Evolutionary conservation across 2,113 vertebrate species (phyloP), one percentile per base, ranked within the genome.

Genomic region (Malurus elegans): DNA sequence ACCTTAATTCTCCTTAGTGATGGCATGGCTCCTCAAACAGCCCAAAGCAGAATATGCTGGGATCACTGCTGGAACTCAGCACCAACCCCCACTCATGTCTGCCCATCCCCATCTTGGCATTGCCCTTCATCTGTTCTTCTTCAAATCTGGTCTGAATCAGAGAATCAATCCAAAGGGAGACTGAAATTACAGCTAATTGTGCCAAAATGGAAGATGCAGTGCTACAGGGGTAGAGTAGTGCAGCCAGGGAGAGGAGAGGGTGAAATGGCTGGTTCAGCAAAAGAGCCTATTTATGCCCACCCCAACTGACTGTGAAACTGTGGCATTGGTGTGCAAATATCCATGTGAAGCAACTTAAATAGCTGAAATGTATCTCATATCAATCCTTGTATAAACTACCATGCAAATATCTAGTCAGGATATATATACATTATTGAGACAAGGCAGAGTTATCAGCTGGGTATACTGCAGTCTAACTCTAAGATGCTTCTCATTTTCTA

Each of bases 31-130:
- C 19, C 26, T 4, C 48, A 85, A n/a, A 44, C 25, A 72, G 12
- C 16, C 23, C 31, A 44, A 83, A 75, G 5, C 18, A 61, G 25
- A 42, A 32, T 44, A 44, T 23, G 12, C 48, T 45, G 45, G 32
- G n/a, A 70, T 44, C 0, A 0, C 32, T 74, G 42, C 32, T 83
- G 58, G 65, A 93, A 48, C 12, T 9, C 60, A 56, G 40, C 19
- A 67, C 7, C 32, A 56, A 12, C 1, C 1, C 8, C 9, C 18
- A n/a, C 28, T 70, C n/a, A 42, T 0, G 0, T 80, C 50, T 66
- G 12, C 29, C 18, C 9, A 38, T 34, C 36, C 32, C 93, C 51
- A 66, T 25, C 47, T 32, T 47, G 34, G 1, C 16, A 26, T 8
- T 69, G 25, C 8, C 13, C 42, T 88, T 92, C 23, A 19, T 70